phyloP scores from a whole-genome alignment of 2,888 invertebrate species.

The Gastracanthus pulcherrimus region DNA sequence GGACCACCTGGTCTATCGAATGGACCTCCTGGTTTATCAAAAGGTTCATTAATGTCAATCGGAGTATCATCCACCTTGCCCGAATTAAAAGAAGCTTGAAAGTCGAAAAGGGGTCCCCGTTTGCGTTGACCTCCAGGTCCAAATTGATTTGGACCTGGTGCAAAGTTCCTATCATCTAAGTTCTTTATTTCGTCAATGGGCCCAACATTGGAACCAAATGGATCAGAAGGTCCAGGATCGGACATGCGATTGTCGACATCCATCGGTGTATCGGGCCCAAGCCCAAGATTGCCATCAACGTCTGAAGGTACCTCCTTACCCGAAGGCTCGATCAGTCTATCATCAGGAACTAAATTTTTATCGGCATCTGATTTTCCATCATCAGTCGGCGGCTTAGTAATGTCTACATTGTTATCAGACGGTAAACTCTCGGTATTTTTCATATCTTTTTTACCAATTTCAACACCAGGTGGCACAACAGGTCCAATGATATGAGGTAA shows the following conservation, averaged over 20 bases:
- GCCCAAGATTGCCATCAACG: too few relatives aligned
- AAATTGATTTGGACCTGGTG: neutral
- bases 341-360: too few relatives aligned
- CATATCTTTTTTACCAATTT: neutral
- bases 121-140: neutral
- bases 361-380: too few relatives aligned
- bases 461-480: neutral
- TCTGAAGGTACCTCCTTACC: neutral
- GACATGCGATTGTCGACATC: too few relatives aligned
- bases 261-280: too few relatives aligned
- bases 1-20: constrained; percentile 18
- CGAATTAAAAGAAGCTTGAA: neutral
- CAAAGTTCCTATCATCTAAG: neutral
- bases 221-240: too few relatives aligned
- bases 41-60: neutral
- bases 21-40: neutral
- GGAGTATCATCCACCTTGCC: neutral
- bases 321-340: neutral
- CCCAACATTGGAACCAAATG: too few relatives aligned
- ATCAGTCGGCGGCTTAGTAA: neutral
- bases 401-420: neutral
- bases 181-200: too few relatives aligned
- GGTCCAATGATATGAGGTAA: too few relatives aligned
- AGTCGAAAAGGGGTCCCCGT: constrained; percentile 14
- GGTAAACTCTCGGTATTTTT: too few relatives aligned